Evolutionary conservation across 2,797 vertebrate genomes (phyloP).

Genomic region (Enteromius treurensis): DNA sequence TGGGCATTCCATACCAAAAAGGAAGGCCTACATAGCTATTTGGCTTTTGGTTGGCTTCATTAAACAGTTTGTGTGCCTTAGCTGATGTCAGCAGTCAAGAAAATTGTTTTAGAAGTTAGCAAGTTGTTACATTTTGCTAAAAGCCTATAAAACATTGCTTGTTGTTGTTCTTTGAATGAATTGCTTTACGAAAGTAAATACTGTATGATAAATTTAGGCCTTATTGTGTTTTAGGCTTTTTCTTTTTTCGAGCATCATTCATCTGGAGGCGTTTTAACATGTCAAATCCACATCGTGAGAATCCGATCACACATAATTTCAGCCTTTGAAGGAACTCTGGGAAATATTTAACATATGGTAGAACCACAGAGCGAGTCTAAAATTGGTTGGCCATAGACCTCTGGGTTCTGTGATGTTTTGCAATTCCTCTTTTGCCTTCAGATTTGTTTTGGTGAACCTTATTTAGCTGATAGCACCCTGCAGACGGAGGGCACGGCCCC

Average conservation of each 20-base stretch:
- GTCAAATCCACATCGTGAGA: background rate
- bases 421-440: slow-evolving; percentile 27
- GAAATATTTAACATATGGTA: slow-evolving; percentile 15
- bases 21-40: background rate
- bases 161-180: background rate
- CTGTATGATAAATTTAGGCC: background rate
- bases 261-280: background rate
- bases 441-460: background rate
- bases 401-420: background rate
- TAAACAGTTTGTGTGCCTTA: background rate
- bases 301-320: background rate
- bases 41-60: background rate
- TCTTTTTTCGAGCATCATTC: background rate
- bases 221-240: background rate
- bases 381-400: background rate
- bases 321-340: background rate
- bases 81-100: background rate
- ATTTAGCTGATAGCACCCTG: slow-evolving; percentile 6
- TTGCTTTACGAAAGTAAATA: background rate
- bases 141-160: background rate
- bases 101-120: slow-evolving; percentile 1
- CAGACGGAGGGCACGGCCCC: slow-evolving; percentile 18
- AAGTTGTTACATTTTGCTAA: background rate
- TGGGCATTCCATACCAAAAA: background rate
- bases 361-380: background rate